Conservation (phyloP, 2,113 vertebrate genomes). For the Penelope pileata region DNA sequence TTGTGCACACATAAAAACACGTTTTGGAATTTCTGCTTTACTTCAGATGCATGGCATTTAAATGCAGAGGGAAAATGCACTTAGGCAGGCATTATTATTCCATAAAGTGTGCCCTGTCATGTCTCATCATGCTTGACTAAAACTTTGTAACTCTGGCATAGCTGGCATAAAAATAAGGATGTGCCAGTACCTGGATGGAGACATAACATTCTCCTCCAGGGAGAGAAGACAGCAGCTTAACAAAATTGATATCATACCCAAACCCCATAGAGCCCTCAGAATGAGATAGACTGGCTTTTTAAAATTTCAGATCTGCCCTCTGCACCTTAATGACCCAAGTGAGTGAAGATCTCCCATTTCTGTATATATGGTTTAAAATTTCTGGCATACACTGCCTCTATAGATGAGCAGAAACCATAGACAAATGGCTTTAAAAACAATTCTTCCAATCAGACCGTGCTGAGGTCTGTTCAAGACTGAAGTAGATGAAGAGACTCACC, state of each 20-base stretch:
- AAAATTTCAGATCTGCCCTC: not conserved
- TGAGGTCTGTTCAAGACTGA: not conserved
- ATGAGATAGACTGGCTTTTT: not conserved
- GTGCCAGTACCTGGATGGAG: slow-evolving; percentile 47
- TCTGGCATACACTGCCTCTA: not conserved
- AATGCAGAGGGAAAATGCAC: slow-evolving; percentile 54
- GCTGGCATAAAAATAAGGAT: slow-evolving; percentile 50
- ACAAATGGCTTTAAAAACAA: not conserved
- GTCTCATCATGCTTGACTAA: slow-evolving; percentile 56
- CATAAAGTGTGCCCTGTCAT: slow-evolving; percentile 43
- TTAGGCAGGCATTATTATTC: slow-evolving; percentile 53
- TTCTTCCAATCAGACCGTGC: not conserved
- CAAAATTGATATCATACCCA: not conserved
- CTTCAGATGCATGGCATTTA: slow-evolving; percentile 32
- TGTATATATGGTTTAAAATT: not conserved
- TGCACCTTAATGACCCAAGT: not conserved
- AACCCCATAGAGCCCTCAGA: not conserved
- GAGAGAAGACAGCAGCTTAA: not conserved
- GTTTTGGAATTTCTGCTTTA: slow-evolving; percentile 19
- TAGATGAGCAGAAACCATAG: not conserved
- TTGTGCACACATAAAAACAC: not conserved
- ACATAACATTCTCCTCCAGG: slow-evolving; percentile 5
- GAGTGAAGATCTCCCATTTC: not conserved
- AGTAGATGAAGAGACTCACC: not conserved
- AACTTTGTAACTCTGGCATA: slow-evolving; percentile 45